These are phyloP conservation scores for Periophthalmodon schlosseri DNA, from an alignment of 2,113 vertebrate genomes.

Conservation along the genomic window DNA sequence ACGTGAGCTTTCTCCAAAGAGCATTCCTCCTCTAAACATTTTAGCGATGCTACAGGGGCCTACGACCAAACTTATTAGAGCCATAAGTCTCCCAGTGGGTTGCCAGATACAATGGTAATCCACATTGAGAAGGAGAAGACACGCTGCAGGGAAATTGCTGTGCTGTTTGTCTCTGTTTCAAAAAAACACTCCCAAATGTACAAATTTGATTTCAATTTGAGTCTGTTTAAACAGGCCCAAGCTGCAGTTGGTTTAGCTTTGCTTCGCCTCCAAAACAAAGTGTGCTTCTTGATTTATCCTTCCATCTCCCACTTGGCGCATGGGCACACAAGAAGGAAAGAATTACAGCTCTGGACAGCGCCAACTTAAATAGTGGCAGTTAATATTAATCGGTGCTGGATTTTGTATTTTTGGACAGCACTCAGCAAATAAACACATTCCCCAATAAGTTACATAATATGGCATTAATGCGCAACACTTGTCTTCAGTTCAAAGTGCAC, in stretches of 20 bases:
- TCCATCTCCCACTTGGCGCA: conserved; percentile 13
- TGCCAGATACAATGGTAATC: conserved; percentile 54
- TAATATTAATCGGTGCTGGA: not conserved
- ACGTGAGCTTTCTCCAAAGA: conserved; percentile 66
- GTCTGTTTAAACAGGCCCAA: conserved; percentile 15
- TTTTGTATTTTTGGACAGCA: not conserved
- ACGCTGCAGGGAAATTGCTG: conserved; percentile 20
- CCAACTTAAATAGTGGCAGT: not conserved
- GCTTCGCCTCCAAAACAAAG: conserved; percentile 1
- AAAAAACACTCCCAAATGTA: conserved; percentile 32
- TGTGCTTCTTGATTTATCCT: conserved; percentile 13
- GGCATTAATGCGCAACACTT: no score
- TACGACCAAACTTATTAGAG: conserved; percentile 67
- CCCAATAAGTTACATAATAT: not conserved
- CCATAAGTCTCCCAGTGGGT: conserved; percentile 57
- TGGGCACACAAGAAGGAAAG: conserved; percentile 5
- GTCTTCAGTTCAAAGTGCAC: not conserved
- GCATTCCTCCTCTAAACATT: conserved; percentile 68
- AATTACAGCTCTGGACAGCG: not conserved
- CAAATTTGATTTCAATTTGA: conserved; percentile 43
- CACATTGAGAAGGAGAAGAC: conserved; percentile 38
- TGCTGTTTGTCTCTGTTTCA: conserved; percentile 49
- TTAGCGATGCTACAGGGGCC: conserved; percentile 68
- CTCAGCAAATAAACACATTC: not conserved
- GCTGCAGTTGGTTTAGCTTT: conserved; percentile 27